Percentiles rank a stretch among this genome's conserved stretches.
Conservation (phyloP, 2,797 vertebrate genomes). For the Tolypeutes matacus region DNA sequence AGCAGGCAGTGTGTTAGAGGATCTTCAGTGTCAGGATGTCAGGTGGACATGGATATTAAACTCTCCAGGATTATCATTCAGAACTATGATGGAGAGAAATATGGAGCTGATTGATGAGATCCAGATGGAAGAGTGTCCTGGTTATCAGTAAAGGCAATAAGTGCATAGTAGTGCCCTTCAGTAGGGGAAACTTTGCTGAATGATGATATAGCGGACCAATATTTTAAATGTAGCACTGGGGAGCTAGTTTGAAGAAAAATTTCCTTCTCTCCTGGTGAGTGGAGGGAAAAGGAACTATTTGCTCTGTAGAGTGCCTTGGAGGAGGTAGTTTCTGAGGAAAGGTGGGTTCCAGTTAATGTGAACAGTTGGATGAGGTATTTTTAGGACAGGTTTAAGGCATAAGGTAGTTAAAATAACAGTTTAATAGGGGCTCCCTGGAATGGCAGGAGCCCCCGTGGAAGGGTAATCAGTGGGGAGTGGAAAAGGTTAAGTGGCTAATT, state of each 20-base stretch:
- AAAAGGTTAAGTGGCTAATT: neutral
- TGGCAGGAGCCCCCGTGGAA: neutral
- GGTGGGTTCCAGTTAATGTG: neutral
- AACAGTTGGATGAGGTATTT: neutral
- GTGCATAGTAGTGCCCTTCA: neutral
- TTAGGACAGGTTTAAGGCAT: neutral
- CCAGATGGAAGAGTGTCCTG: neutral
- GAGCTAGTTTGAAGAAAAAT: neutral
- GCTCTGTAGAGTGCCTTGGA: neutral
- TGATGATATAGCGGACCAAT: neutral
- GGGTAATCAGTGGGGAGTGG: neutral
- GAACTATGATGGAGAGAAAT: conserved; percentile 2
- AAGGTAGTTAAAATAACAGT: neutral
- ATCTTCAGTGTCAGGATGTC: neutral
- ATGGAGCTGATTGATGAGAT: neutral
- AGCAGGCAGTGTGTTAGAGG: neutral
- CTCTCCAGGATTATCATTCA: neutral
- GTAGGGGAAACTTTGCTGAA: neutral
- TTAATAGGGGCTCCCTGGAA: neutral
- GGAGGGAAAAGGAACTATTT: neutral
- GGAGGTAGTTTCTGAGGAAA: neutral
- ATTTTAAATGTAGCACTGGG: neutral
- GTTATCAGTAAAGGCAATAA: neutral
- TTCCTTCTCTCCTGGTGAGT: neutral
- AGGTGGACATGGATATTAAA: neutral